Evolutionary conservation across 2,797 vertebrate genomes (phyloP).

Genomic region (Sebastes cheni): DNA sequence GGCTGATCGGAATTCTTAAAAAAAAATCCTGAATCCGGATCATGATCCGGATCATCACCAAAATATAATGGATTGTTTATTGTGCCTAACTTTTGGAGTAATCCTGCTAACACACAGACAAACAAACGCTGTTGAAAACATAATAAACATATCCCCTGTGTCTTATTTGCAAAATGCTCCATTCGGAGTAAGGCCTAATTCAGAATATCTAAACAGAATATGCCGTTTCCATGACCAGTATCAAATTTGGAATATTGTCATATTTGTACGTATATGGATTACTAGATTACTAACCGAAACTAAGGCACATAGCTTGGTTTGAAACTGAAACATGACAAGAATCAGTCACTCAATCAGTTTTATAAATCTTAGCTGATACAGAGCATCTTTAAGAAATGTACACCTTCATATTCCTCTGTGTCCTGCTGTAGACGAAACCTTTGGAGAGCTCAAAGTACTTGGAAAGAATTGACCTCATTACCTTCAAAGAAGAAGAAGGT

Average conservation of each 20-base stretch:
- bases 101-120: too few relatives aligned
- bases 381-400: neutral
- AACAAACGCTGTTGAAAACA: too few relatives aligned
- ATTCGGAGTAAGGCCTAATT: neutral
- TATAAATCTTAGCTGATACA: neutral
- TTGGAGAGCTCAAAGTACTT: neutral
- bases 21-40: too few relatives aligned
- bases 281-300: neutral
- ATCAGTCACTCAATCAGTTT: neutral
- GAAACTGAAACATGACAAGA: neutral
- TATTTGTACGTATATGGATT: neutral
- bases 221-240: neutral
- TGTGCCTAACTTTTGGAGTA: too few relatives aligned
- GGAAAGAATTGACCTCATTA: slow-evolving; percentile 11
- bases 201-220: neutral
- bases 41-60: too few relatives aligned
- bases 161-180: neutral
- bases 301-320: neutral
- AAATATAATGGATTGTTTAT: too few relatives aligned
- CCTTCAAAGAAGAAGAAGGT: slow-evolving; percentile 1
- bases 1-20: too few relatives aligned
- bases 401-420: neutral
- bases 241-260: neutral
- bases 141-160: neutral
- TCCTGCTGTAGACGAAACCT: neutral